A percentile compares a stretch with the other conserved stretches of the same genome.
These are phyloP conservation scores for Microcebus jonahi DNA, from an alignment of 2,113 vertebrate species.

Conservation along the genomic window DNA sequence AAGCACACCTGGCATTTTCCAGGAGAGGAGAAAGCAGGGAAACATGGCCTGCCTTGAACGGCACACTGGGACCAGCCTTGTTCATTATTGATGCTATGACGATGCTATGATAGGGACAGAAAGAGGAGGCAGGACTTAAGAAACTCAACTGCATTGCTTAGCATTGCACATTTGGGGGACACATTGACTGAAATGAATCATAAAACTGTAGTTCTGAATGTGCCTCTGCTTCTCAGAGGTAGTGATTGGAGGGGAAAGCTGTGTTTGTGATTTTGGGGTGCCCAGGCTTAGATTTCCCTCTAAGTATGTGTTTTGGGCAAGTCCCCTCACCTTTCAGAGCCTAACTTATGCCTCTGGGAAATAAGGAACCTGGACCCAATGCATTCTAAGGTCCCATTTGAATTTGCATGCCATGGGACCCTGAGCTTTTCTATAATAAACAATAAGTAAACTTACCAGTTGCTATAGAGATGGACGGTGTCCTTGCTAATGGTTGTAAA, in stretches of 20 bases:
- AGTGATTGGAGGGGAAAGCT: background rate
- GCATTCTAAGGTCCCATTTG: background rate
- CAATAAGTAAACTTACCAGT: conserved; percentile 59
- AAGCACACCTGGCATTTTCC: background rate
- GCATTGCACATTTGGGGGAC: background rate
- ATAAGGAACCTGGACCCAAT: background rate
- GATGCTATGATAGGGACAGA: no score
- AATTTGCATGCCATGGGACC: background rate
- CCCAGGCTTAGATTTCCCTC: background rate
- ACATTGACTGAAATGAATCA: background rate
- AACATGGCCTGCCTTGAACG: fast-evolving
- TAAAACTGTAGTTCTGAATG: background rate
- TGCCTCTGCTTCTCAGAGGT: background rate
- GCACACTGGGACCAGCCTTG: background rate
- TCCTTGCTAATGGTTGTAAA: conserved; percentile 61
- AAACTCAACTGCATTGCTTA: background rate
- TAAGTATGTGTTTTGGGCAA: background rate
- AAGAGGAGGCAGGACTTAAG: background rate
- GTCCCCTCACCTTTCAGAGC: background rate
- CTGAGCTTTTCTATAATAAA: conserved; percentile 55
- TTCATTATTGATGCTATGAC: background rate
- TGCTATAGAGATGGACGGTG: conserved; percentile 63
- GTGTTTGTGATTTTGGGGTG: background rate
- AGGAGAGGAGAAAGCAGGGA: background rate
- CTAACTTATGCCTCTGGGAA: background rate